These are phyloP conservation scores for Parambassis ranga DNA, from an alignment of 2,797 vertebrate genomes.

Conservation along the genomic window DNA sequence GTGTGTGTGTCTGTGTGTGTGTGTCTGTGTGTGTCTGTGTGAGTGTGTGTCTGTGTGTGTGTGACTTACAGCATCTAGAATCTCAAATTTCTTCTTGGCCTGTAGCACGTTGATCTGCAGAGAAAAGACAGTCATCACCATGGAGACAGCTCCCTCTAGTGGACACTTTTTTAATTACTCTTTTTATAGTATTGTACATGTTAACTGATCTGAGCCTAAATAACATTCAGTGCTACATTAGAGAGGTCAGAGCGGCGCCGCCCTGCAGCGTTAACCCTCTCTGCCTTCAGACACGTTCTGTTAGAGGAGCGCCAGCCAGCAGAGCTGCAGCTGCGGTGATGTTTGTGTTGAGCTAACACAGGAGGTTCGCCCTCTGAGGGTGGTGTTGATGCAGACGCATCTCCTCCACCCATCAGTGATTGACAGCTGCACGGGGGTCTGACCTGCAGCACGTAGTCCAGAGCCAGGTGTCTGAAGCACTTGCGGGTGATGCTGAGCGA, in stretches of 20 bases:
- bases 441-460: constrained; percentile 96
- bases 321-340: too few species aligned
- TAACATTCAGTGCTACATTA: constrained; percentile 47
- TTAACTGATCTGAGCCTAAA: constrained; percentile 32
- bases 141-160: constrained; percentile 33
- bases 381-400: too few species aligned
- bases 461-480: constrained; percentile 93
- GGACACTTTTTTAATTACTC: not conserved
- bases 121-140: not conserved
- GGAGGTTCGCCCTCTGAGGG: too few species aligned
- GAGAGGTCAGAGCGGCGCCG: constrained; percentile 24
- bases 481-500: constrained; percentile 90
- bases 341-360: too few species aligned
- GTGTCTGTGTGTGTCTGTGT: not conserved
- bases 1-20: rapidly evolving
- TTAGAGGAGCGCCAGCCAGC: constrained; percentile 25
- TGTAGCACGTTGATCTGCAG: constrained; percentile 95
- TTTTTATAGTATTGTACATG: not conserved
- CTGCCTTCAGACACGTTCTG: constrained; percentile 40
- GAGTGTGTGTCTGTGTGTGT: not conserved
- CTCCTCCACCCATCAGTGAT: too few species aligned
- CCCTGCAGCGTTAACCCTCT: constrained; percentile 47
- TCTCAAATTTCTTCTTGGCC: constrained; percentile 98
- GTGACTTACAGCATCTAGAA: constrained; percentile 91
- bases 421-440: too few species aligned